Conservation (phyloP, 2,113 vertebrate genomes). For the Corythoichthys haematopterus region DNA sequence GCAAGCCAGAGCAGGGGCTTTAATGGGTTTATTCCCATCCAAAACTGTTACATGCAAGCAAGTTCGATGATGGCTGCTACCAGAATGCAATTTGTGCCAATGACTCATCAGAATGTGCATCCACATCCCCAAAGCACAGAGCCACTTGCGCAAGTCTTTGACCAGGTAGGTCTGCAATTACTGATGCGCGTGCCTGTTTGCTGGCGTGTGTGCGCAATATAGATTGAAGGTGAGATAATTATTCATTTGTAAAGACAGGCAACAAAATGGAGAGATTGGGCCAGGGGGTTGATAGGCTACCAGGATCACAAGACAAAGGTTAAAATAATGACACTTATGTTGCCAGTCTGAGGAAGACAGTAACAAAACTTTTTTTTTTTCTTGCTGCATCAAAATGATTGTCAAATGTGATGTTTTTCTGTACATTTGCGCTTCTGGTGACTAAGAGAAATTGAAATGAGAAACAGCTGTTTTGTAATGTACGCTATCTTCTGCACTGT, state of each 20-base stretch:
- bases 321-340: background rate
- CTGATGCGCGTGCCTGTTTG: background rate
- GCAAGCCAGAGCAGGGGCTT: background rate
- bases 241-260: background rate
- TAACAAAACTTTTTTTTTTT: background rate
- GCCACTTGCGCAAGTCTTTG: background rate
- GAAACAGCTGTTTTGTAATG: no score
- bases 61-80: constrained; percentile 1
- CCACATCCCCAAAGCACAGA: background rate
- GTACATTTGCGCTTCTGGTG: no score
- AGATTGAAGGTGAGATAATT: background rate
- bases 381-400: no score
- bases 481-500: no score
- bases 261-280: background rate
- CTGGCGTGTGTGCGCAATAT: background rate
- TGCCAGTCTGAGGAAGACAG: background rate
- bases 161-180: background rate
- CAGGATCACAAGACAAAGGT: background rate
- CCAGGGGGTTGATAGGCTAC: background rate
- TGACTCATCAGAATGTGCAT: constrained; percentile 9
- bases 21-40: constrained; percentile 6
- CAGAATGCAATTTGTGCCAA: constrained; percentile 9
- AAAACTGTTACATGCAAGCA: constrained; percentile 9
- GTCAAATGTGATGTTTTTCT: no score
- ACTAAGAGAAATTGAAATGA: no score